A percentile compares a stretch with the other conserved stretches of the same genome.
Conservation (phyloP, 2,113 vertebrate species). For the Hippocampus guttulatus region DNA sequence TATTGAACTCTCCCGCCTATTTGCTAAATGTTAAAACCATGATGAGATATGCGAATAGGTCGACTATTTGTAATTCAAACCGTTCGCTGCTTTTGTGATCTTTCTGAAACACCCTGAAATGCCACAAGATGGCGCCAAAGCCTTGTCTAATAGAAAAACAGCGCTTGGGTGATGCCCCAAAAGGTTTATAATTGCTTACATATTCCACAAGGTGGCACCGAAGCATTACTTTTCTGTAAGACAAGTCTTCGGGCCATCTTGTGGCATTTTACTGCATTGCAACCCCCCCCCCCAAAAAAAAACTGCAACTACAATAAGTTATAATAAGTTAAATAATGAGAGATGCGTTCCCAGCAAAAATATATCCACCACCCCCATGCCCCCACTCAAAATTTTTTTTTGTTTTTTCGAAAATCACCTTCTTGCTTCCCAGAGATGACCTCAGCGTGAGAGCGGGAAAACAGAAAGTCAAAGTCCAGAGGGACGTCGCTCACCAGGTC, state of each 20-base stretch:
- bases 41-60: background rate
- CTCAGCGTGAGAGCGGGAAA: conserved; percentile 94
- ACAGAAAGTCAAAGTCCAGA: conserved; percentile 90
- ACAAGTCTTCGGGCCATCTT: background rate
- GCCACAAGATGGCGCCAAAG: background rate
- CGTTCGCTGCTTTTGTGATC: background rate
- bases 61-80: background rate
- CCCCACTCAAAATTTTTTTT: too few species aligned
- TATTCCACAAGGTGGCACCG: background rate
- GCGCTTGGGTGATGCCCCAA: too few species aligned
- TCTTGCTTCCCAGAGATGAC: conserved; percentile 98
- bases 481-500: conserved; percentile 94
- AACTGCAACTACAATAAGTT: background rate
- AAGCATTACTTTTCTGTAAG: background rate
- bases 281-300: background rate
- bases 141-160: too few species aligned
- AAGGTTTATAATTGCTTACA: too few species aligned
- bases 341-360: too few species aligned
- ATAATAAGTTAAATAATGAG: too few species aligned
- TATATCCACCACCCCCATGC: background rate
- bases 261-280: too few species aligned
- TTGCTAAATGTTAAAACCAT: background rate
- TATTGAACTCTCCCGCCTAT: background rate
- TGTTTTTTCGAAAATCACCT: conserved; percentile 65
- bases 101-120: background rate